phyloP scores from a whole-genome alignment of 2,888 invertebrate genomes.

The Pheosia gnoma region DNA sequence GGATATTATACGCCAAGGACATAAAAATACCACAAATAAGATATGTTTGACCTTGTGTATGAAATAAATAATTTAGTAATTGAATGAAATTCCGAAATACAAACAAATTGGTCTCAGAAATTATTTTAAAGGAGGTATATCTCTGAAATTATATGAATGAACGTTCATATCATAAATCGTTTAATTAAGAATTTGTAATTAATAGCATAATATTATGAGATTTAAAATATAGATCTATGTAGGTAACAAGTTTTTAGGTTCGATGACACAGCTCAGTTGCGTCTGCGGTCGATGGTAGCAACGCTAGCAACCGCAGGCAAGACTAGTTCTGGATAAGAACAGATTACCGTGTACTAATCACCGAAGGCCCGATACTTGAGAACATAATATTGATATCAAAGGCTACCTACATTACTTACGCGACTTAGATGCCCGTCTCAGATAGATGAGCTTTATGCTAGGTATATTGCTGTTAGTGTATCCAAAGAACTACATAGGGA shows the following conservation, averaged over 20 bases:
- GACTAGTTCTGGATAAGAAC: constrained; percentile 30
- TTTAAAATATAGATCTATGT: constrained; percentile 35
- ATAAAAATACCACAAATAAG: constrained; percentile 23
- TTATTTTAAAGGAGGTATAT: not conserved
- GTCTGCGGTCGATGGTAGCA: constrained; percentile 36
- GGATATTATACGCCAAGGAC: constrained; percentile 6
- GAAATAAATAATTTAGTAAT: too few relatives aligned
- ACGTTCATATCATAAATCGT: not conserved
- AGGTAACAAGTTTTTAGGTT: constrained; percentile 59
- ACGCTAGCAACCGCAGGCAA: constrained; percentile 35
- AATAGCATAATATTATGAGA: constrained; percentile 10
- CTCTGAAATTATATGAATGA: not conserved
- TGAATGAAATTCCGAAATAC: too few relatives aligned
- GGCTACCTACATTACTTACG: not conserved
- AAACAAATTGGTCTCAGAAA: not conserved
- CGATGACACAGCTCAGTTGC: constrained; percentile 51
- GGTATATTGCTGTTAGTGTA: too few relatives aligned
- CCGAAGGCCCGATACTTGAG: constrained; percentile 23
- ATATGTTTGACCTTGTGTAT: not conserved
- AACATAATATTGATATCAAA: not conserved
- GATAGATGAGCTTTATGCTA: too few relatives aligned
- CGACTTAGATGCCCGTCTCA: too few relatives aligned
- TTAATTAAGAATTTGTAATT: not conserved
- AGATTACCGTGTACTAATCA: constrained; percentile 30
- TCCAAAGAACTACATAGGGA: too few relatives aligned